These are phyloP conservation scores for Phymorhynchus buccinoides DNA, from an alignment of 1,140 invertebrate species.

Conservation along the genomic window DNA sequence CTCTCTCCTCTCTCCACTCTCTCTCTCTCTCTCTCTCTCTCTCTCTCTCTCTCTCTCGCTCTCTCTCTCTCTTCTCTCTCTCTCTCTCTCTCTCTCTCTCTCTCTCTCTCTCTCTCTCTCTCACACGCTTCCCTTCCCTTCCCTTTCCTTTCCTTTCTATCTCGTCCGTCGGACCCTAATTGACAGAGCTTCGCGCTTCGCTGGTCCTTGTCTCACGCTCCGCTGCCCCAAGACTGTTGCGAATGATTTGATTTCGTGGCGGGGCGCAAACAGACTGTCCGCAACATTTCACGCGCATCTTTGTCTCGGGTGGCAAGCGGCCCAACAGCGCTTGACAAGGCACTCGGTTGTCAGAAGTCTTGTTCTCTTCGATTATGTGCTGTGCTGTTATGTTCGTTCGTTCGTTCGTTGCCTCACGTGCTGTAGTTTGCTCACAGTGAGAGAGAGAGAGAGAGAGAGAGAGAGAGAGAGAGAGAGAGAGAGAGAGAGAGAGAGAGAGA, in stretches of 20 bases:
- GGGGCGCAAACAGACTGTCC: slow-evolving; percentile 24
- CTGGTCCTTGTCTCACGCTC: neutral
- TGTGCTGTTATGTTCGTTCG: too few relatives aligned
- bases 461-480: too few relatives aligned
- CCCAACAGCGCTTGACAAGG: too few relatives aligned
- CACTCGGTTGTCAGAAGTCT: too few relatives aligned
- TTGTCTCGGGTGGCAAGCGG: neutral
- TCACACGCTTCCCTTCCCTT: neutral
- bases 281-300: slow-evolving; percentile 5
- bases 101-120: neutral
- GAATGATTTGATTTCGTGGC: slow-evolving; percentile 27
- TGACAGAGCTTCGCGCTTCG: slow-evolving; percentile 6
- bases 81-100: neutral
- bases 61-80: neutral
- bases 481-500: too few relatives aligned
- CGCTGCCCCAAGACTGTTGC: neutral
- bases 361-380: too few relatives aligned
- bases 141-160: neutral
- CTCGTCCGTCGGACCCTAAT: slow-evolving; percentile 1
- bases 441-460: too few relatives aligned
- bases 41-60: neutral
- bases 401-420: too few relatives aligned
- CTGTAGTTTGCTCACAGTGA: too few relatives aligned
- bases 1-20: too few relatives aligned
- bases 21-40: neutral